Evolutionary conservation across 2,888 invertebrate species (phyloP).

Genomic region (Autographa gamma): DNA sequence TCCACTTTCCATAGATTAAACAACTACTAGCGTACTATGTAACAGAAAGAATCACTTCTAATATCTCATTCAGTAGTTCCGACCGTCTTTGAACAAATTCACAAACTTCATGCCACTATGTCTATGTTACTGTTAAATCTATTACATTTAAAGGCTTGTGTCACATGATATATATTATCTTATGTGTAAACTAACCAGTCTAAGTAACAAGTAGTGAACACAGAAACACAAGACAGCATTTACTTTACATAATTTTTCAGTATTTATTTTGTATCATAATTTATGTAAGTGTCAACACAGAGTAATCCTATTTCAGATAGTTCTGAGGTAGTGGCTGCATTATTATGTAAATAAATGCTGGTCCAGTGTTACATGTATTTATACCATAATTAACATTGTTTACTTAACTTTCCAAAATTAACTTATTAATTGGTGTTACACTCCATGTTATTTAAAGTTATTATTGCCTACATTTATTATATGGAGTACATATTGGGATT

Average conservation of each 20-base stretch:
- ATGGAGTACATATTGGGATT: slow-evolving; percentile 28
- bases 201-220: slow-evolving; percentile 21
- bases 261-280: neutral
- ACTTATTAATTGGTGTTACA: slow-evolving; percentile 26
- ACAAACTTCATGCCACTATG: slow-evolving; percentile 28
- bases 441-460: slow-evolving; percentile 28
- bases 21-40: slow-evolving; percentile 52
- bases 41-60: slow-evolving; percentile 33
- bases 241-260: slow-evolving; percentile 10
- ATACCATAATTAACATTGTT: slow-evolving; percentile 16
- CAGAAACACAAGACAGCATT: slow-evolving; percentile 10
- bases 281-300: neutral
- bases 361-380: slow-evolving; percentile 14
- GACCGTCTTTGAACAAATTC: slow-evolving; percentile 27
- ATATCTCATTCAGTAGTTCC: slow-evolving; percentile 28
- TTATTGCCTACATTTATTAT: slow-evolving; percentile 21
- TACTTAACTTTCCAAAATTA: slow-evolving; percentile 14
- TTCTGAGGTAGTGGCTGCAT: neutral
- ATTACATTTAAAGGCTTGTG: slow-evolving; percentile 18
- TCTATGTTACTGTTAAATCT: slow-evolving; percentile 33
- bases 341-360: slow-evolving; percentile 1
- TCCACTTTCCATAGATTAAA: slow-evolving; percentile 26
- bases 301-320: neutral
- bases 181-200: slow-evolving; percentile 25
- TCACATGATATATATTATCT: slow-evolving; percentile 17